Percentiles rank a stretch among this genome's conserved stretches.
Conservation (phyloP, 2,888 invertebrate genomes). For the Aporophyla nigra region DNA sequence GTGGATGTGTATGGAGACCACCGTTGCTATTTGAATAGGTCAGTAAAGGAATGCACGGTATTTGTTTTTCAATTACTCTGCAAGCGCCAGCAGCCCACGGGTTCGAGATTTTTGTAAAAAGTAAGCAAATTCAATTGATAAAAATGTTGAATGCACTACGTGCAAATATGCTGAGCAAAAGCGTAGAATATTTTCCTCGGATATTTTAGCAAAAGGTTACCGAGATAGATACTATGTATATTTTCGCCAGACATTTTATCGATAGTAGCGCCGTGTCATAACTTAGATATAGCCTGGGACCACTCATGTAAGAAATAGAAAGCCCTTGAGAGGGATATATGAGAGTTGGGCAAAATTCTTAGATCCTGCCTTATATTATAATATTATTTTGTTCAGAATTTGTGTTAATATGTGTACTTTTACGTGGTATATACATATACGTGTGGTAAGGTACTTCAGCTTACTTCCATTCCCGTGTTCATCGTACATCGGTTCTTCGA, state of each 20-base stretch:
- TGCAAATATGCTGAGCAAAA: conserved; percentile 42
- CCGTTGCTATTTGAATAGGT: conserved; percentile 23
- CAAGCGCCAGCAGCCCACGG: not conserved
- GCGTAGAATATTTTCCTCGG: conserved; percentile 21
- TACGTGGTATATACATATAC: not conserved
- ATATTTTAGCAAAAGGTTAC: conserved; percentile 43
- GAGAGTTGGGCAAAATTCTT: conserved; percentile 28
- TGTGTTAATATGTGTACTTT: not conserved
- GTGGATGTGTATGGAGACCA: conserved; percentile 9
- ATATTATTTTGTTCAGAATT: conserved; percentile 21
- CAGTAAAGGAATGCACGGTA: conserved; percentile 26
- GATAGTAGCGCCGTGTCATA: conserved; percentile 35
- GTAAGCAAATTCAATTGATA: conserved; percentile 24
- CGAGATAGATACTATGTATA: conserved; percentile 28
- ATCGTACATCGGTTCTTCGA: conserved; percentile 85
- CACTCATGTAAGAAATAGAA: conserved; percentile 55
- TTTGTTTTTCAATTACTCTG: conserved; percentile 28
- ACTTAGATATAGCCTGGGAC: conserved; percentile 33
- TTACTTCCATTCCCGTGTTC: conserved; percentile 83
- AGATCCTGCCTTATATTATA: conserved; percentile 2
- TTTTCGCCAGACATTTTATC: conserved; percentile 35
- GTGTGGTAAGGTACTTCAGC: conserved; percentile 4
- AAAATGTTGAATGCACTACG: conserved; percentile 14
- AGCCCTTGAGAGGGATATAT: conserved; percentile 40
- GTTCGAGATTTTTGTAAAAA: conserved; percentile 2